Conservation (phyloP, 2,888 invertebrate genomes). For the Sialis fuliginosa region DNA sequence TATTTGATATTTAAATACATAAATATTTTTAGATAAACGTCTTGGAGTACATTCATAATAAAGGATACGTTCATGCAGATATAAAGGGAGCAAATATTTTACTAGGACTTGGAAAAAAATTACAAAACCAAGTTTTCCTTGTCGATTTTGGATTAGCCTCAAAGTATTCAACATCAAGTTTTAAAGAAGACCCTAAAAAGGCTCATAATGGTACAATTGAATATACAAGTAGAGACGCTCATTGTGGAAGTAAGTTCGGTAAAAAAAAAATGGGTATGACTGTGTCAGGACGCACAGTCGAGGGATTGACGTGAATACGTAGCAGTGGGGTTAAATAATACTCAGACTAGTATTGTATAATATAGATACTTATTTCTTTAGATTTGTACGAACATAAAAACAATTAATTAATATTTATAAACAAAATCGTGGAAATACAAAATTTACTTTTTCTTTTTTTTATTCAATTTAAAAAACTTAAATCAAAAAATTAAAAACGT, state of each 20-base stretch:
- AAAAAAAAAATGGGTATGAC: too few relatives aligned
- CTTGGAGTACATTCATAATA: constrained; percentile 79
- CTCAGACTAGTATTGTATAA: too few relatives aligned
- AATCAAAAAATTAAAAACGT: too few relatives aligned
- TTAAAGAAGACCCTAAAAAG: constrained; percentile 74
- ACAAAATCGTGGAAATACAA: too few relatives aligned
- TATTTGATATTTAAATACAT: background rate
- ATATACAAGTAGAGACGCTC: constrained; percentile 91
- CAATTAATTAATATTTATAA: too few relatives aligned
- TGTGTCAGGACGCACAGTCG: too few relatives aligned
- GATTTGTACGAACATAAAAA: too few relatives aligned
- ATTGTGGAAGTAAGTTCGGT: constrained; percentile 52
- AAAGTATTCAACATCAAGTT: constrained; percentile 56
- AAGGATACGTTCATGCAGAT: constrained; percentile 88
- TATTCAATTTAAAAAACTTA: too few relatives aligned
- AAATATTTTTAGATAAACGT: constrained; percentile 51
- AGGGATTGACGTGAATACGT: too few relatives aligned
- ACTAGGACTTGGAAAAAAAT: constrained; percentile 45
- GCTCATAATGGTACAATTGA: constrained; percentile 97
- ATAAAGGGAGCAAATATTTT: constrained; percentile 91
- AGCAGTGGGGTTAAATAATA: too few relatives aligned
- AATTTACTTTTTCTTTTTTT: too few relatives aligned
- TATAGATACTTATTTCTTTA: too few relatives aligned
- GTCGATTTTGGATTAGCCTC: constrained; percentile 89
- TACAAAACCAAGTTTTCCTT: constrained; percentile 58